Conservation (phyloP, 2,888 invertebrate species). For the Clistopyga incitator region DNA sequence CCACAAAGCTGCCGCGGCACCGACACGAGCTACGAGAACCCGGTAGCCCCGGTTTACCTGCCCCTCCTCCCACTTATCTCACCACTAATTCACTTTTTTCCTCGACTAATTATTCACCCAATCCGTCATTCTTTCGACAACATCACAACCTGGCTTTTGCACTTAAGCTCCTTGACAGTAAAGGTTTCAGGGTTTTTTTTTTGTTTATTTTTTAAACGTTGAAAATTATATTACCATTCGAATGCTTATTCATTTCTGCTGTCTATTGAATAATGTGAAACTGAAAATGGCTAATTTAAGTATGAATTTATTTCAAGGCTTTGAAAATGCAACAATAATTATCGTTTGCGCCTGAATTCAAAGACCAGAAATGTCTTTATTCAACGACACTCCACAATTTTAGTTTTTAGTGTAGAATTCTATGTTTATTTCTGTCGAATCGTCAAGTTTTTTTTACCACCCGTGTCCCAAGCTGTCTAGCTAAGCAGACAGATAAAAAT, state of each 20-base stretch:
- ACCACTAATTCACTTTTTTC: conserved; percentile 37
- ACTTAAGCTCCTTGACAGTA: background rate
- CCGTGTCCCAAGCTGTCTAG: background rate
- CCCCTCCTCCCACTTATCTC: conserved; percentile 41
- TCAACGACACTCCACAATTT: background rate
- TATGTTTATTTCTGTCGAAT: background rate
- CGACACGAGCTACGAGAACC: conserved; percentile 45
- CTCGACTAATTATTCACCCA: conserved; percentile 40
- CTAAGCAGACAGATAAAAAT: background rate
- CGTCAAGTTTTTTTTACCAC: background rate
- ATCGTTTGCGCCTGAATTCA: background rate
- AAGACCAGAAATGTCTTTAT: background rate
- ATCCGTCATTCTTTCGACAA: conserved; percentile 1
- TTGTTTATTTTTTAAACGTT: no score
- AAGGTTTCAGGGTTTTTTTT: no score
- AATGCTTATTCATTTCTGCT: no score
- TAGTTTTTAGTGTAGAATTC: background rate
- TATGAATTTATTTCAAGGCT: background rate
- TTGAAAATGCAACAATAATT: background rate
- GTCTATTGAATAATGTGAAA: background rate
- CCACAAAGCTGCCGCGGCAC: conserved; percentile 61
- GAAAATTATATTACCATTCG: no score
- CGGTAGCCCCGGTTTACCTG: conserved; percentile 59
- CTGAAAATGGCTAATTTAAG: background rate
- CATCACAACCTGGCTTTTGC: background rate